Evolutionary conservation across 1,140 invertebrate species (phyloP).

Genomic region (Antheraea mylitta): DNA sequence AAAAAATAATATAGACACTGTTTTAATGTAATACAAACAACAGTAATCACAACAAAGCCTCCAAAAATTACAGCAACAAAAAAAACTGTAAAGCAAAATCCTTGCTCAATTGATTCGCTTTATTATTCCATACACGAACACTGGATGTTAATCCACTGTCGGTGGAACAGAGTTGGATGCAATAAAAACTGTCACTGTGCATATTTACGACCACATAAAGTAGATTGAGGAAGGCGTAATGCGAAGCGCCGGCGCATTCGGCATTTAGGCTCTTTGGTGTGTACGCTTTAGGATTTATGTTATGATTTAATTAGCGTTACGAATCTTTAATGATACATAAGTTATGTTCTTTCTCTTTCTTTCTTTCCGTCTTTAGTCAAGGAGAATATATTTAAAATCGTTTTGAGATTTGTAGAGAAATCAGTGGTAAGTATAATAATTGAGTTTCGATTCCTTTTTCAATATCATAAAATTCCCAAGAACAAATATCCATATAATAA

Average conservation of each 20-base stretch:
- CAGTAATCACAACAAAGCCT: neutral
- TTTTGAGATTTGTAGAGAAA: neutral
- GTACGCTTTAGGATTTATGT: neutral
- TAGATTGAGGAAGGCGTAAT: constrained; percentile 37
- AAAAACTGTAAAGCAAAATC: neutral
- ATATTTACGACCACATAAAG: constrained; percentile 65
- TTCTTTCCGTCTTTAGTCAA: neutral
- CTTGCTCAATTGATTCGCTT: constrained; percentile 17
- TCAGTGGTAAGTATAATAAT: neutral
- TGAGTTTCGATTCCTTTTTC: too few relatives aligned
- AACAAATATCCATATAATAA: too few relatives aligned
- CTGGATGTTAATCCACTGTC: constrained; percentile 57
- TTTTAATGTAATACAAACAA: neutral
- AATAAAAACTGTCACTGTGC: constrained; percentile 65
- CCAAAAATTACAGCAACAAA: neutral
- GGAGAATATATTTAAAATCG: neutral
- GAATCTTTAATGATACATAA: neutral
- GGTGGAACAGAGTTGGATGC: constrained; percentile 46
- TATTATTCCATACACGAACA: constrained; percentile 45
- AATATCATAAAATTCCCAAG: too few relatives aligned
- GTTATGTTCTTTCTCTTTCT: too few relatives aligned
- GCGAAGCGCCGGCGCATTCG: constrained; percentile 28
- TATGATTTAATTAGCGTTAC: neutral
- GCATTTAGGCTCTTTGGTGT: neutral
- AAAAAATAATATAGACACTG: too few relatives aligned